phyloP scores from a whole-genome alignment of 2,888 invertebrate genomes.

The Tinea semifulvella region DNA sequence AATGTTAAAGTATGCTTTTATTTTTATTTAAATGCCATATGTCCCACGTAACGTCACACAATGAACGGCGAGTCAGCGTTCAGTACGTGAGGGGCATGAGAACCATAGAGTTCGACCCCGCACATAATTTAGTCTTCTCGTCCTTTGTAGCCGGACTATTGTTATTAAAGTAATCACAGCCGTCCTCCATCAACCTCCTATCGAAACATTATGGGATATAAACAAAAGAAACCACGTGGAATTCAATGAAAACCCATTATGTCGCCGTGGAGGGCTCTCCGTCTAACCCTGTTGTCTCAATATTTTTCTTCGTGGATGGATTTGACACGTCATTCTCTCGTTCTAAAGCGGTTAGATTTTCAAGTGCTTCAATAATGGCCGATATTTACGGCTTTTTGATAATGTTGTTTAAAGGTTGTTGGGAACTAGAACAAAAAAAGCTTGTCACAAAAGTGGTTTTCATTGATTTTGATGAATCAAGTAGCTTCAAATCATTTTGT shows the following conservation, averaged over 20 bases:
- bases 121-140: conserved; percentile 54
- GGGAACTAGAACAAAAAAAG: not conserved
- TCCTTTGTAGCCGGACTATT: conserved; percentile 57
- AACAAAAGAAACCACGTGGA: conserved; percentile 64
- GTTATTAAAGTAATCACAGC: conserved; percentile 65
- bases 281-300: conserved; percentile 55
- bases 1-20: conserved; percentile 1
- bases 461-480: not conserved
- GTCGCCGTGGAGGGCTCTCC: conserved; percentile 56
- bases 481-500: no score
- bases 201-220: conserved; percentile 66
- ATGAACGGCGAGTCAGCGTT: conserved; percentile 8
- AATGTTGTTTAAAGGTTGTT: conserved; percentile 31
- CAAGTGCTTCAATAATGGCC: conserved; percentile 60
- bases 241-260: conserved; percentile 66
- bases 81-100: conserved; percentile 58
- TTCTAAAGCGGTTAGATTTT: conserved; percentile 58
- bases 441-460: conserved; percentile 1
- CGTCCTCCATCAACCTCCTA: conserved; percentile 59
- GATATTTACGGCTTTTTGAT: conserved; percentile 62
- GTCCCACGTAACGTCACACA: conserved; percentile 20
- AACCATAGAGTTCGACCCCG: conserved; percentile 47
- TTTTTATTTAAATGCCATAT: conserved; percentile 35
- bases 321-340: conserved; percentile 60
- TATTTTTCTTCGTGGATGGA: conserved; percentile 61